Evolutionary conservation across 2,797 vertebrate species (phyloP).

Genomic region (Urosaurus nigricauda): DNA sequence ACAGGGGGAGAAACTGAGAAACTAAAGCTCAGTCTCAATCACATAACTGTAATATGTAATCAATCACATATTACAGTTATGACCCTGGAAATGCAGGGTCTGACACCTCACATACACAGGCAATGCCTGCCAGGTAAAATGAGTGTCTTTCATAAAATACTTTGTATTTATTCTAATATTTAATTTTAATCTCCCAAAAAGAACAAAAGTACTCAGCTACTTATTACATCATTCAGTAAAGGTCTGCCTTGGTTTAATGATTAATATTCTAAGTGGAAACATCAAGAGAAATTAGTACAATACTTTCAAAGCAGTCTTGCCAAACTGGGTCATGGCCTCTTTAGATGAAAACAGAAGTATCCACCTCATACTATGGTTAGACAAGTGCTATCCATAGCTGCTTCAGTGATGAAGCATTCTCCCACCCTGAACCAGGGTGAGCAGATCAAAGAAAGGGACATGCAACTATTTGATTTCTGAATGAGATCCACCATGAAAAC

Average conservation of each 20-base stretch:
- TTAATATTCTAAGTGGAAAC: not conserved
- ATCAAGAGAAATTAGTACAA: not conserved
- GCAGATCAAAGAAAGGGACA: not conserved
- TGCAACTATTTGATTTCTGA: not conserved
- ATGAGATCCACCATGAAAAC: not conserved
- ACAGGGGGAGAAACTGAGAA: not conserved
- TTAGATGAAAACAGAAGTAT: not conserved
- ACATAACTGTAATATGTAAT: too few relatives aligned
- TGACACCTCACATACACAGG: too few relatives aligned
- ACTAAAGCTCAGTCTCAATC: not conserved
- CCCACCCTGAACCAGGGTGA: not conserved
- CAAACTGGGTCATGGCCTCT: not conserved
- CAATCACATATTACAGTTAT: not conserved
- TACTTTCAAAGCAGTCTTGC: not conserved
- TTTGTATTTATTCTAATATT: not conserved
- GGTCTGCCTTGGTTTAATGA: not conserved
- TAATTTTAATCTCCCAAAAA: not conserved
- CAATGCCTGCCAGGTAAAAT: not conserved
- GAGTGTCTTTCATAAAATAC: not conserved
- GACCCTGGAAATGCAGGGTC: not conserved
- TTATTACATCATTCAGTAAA: not conserved
- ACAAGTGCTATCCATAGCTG: not conserved
- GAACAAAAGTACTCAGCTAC: not conserved
- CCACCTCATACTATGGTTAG: not conserved
- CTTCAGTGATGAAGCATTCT: not conserved